Percentiles rank a stretch among this genome's conserved stretches.
Evolutionary conservation across 2,888 invertebrate species (phyloP).

Genomic region (Andrena trimmerana): DNA sequence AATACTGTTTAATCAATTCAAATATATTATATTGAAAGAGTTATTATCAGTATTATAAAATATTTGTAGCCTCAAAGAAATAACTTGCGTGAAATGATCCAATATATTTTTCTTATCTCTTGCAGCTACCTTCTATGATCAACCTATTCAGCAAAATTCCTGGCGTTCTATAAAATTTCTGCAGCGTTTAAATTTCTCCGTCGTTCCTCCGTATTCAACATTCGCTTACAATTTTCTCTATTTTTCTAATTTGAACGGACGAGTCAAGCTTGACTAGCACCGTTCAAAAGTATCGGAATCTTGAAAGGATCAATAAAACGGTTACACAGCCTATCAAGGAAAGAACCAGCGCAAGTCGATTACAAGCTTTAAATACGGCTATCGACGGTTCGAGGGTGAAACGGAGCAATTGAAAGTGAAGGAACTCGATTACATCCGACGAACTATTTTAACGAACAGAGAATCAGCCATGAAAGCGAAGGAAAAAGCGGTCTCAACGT

Average conservation of each 20-base stretch:
- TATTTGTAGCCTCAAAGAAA: too few relatives aligned
- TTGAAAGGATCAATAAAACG: background rate
- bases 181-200: too few relatives aligned
- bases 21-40: too few relatives aligned
- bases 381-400: constrained; percentile 1
- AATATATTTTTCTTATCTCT: too few relatives aligned
- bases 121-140: too few relatives aligned
- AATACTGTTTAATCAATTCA: too few relatives aligned
- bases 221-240: too few relatives aligned
- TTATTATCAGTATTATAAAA: too few relatives aligned
- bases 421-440: constrained; percentile 40
- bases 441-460: constrained; percentile 51
- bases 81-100: too few relatives aligned
- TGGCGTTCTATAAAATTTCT: too few relatives aligned
- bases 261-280: background rate
- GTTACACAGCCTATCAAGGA: constrained; percentile 32
- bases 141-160: too few relatives aligned
- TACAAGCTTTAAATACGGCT: constrained; percentile 32
- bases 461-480: constrained; percentile 23
- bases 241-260: background rate
- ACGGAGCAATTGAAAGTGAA: constrained; percentile 23
- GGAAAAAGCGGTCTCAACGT: constrained; percentile 5
- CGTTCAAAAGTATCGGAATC: background rate
- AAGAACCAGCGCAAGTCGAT: constrained; percentile 22
- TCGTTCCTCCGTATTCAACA: too few relatives aligned